Evolutionary conservation across 2,113 vertebrate genomes (phyloP), one percentile per base, ranked within the genome.

Genomic region (Chaetodon auriga): DNA sequence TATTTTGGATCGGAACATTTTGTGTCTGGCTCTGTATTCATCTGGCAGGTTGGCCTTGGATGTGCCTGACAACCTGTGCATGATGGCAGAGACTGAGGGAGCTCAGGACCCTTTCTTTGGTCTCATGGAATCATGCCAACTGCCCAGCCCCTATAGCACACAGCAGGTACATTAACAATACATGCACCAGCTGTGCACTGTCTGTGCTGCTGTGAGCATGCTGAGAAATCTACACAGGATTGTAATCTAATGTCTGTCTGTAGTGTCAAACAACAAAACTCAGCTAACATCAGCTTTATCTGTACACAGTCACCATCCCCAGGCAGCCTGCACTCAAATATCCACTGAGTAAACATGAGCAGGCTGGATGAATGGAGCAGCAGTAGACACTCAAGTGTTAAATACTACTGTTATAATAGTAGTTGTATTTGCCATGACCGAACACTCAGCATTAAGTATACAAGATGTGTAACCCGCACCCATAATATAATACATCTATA

Each of bases 21-120:
- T 15, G 9, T 69, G 46, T 41, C 1, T 55, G 35, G 0, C 54
- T 53, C 48, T 54, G 0, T 57, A 12, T 53, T 30, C 69, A 1
- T 48, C 10, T 70, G 21, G 19, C 89, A 96, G 95, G 82, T 84
- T 91, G 25, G 86, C 63, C 7, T 66, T 95, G 75, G 91, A 95
- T 46, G 79, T 96, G n/a, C 95, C 95, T 10, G 91, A 94, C 68
- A 66, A 43, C 54, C 82, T 96, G 80, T 60, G 72, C 45, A 79
- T 93, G 75, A 94, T 97, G 95, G 91, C 95, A 74, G 82, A 78
- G 55, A 80, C 94, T 12, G 96, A 96, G 75, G 92, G 94, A 75
- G 96, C 96, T 7, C 95, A 95, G 41, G 95, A 96, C 68, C 96
- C 96, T 0, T 97, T 97, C 87, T 97, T 97, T 68, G 96, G 96